Evolutionary conservation across 2,888 invertebrate species (phyloP), one percentile per base, ranked within the genome.

Genomic region (Drosophila sordidula): DNA sequence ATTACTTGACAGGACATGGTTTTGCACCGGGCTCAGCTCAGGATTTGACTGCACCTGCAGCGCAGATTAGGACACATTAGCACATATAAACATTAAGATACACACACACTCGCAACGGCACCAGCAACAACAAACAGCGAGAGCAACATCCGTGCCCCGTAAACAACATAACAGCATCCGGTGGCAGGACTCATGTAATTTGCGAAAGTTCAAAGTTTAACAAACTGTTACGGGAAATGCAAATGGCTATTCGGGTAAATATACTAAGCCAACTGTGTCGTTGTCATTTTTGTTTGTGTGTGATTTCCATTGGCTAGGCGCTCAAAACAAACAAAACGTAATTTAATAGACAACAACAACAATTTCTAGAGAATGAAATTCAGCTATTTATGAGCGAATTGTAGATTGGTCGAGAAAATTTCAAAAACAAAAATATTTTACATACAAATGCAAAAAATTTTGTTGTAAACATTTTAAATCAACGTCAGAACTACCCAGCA

Each of bases 201-300:
- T 87, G 79, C 88, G 81, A 85, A 85, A 86, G 85, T 88, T 88
- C 88, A 85, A 82, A 89, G 89, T 74, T 87, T 89, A 86, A 79
- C 89, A 82, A 82, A 89, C 89, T 89, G 73, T 79, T 69, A 70
- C 63, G 85, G 85, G 70, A 87, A 72, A 87, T 83, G 87, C 87
- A 87, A 83, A 83, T 84, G 75, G 59, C 78, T 22, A 64, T 57
- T 39, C 47, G 51, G 52, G 36, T 41, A 70, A 87, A 72, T 79
- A 65, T 54, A 56, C 78, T 68, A 44, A 55, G 50, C 55, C 47
- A 45, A 46, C 64, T 64, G 25, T 45, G 34, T 8, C 22, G 2
- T 50, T 47, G 12, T 6, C 32, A n/a, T 49, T 22, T 55, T 18
- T 44, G n/a, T 22, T 50, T 46, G 11, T 61, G 46, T 50, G 22